These are phyloP conservation scores for Muntiacus muntjak DNA, from an alignment of 2,113 vertebrate species.

Conservation along the genomic window DNA sequence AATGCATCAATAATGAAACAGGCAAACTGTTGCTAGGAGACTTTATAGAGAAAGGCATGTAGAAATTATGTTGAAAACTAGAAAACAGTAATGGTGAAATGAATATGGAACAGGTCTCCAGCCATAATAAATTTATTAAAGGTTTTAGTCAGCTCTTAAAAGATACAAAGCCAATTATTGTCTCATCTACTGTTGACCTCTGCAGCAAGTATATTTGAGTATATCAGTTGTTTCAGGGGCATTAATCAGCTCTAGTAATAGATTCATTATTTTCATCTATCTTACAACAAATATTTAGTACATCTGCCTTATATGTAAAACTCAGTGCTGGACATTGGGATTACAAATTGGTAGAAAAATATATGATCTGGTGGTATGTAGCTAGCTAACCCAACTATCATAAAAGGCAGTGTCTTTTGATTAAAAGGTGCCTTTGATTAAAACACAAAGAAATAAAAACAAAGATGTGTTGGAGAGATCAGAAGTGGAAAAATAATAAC, in stretches of 20 bases:
- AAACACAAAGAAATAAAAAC: not conserved
- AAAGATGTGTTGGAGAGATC: not conserved
- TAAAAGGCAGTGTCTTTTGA: not conserved
- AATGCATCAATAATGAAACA: not conserved
- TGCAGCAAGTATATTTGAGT: not conserved
- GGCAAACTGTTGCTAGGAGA: not conserved
- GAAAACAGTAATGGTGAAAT: not conserved
- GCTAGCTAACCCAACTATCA: not conserved
- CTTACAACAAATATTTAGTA: constrained; percentile 23
- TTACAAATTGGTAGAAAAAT: not conserved
- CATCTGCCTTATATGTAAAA: not conserved
- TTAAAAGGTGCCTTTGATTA: not conserved
- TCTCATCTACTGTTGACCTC: not conserved
- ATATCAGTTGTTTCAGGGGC: not conserved
- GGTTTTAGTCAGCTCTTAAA: constrained; percentile 35
- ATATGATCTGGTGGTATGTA: not conserved
- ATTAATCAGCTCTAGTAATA: not conserved
- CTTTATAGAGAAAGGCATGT: not conserved
- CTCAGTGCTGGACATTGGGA: not conserved
- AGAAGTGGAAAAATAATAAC: not conserved
- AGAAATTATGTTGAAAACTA: not conserved
- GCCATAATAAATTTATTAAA: constrained; percentile 6
- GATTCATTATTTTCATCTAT: not conserved
- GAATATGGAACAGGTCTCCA: not conserved
- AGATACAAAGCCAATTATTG: constrained; percentile 14